phyloP scores from a whole-genome alignment of 2,888 invertebrate genomes.

The Dynastes hyllus region DNA sequence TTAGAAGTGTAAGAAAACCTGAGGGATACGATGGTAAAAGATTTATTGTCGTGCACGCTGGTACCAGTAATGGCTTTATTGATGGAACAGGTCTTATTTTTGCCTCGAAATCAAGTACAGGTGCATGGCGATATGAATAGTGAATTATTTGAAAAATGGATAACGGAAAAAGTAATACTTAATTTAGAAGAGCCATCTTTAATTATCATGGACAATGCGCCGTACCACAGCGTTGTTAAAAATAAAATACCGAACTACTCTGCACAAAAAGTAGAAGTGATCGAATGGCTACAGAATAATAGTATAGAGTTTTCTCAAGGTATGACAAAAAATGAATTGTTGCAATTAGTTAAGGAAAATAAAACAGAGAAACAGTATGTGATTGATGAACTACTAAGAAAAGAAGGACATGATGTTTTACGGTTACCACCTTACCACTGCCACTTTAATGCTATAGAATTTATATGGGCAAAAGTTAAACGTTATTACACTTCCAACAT shows the following conservation, averaged over 20 bases:
- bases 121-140: neutral
- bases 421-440: neutral
- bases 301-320: neutral
- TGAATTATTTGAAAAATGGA: neutral
- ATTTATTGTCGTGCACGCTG: neutral
- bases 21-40: neutral
- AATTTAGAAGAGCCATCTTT: neutral
- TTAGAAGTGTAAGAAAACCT: neutral
- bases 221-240: neutral
- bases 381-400: neutral
- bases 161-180: neutral
- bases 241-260: neutral
- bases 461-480: slow-evolving; percentile 8
- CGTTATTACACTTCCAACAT: neutral
- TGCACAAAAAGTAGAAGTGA: neutral
- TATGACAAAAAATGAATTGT: neutral
- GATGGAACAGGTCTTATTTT: neutral
- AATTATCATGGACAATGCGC: too few relatives aligned
- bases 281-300: neutral
- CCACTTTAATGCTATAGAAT: neutral
- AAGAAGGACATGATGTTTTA: neutral
- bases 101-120: neutral
- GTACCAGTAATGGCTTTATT: neutral
- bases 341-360: neutral
- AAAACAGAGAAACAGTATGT: neutral